These are phyloP conservation scores for Mythimna pallens DNA, from an alignment of 2,888 invertebrate genomes.

Conservation along the genomic window DNA sequence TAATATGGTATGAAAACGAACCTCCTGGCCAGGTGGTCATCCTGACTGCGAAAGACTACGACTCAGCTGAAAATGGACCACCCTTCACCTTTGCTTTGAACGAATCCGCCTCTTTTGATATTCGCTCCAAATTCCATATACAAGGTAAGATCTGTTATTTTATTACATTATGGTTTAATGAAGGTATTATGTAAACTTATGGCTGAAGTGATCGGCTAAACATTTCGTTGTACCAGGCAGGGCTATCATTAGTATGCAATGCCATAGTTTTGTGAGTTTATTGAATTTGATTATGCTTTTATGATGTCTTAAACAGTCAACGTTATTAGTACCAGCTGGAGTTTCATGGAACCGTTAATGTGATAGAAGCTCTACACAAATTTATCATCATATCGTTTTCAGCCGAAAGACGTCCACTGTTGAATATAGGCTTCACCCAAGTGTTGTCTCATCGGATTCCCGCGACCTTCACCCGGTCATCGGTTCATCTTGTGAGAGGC, in stretches of 20 bases:
- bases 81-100: slow-evolving; percentile 95
- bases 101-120: slow-evolving; percentile 92
- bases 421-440: too few species aligned
- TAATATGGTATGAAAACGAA: slow-evolving; percentile 96
- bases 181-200: slow-evolving; percentile 3
- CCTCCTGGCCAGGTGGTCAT: slow-evolving; percentile 92
- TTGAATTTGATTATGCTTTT: slow-evolving; percentile 5
- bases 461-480: too few species aligned
- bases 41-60: slow-evolving; percentile 95
- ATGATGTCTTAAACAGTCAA: slow-evolving; percentile 12
- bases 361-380: not conserved
- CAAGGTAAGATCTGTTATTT: slow-evolving; percentile 84
- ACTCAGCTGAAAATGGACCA: slow-evolving; percentile 95
- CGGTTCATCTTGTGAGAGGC: too few species aligned
- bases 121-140: slow-evolving; percentile 93
- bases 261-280: slow-evolving; percentile 23
- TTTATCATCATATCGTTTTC: too few species aligned
- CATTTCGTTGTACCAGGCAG: not conserved
- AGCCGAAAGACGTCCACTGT: too few species aligned
- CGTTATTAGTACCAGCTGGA: slow-evolving; percentile 2
- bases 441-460: too few species aligned
- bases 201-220: not conserved
- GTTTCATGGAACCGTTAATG: not conserved
- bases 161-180: not conserved
- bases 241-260: not conserved